Evolutionary conservation across 2,113 vertebrate species (phyloP).

Genomic region (Oncorhynchus keta): DNA sequence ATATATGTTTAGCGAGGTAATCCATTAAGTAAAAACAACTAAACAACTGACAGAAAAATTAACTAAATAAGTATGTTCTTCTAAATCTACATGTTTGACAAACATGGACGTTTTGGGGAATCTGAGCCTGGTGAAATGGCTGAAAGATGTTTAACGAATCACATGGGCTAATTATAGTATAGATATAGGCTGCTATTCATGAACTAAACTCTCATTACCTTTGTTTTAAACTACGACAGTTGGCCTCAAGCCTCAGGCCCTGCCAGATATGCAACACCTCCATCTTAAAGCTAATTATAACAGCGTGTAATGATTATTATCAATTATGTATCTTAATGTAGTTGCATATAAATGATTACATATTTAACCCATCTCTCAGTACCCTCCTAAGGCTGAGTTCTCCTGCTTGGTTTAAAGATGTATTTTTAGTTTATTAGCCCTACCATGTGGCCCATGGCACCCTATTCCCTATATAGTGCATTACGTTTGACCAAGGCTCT

Average conservation of each 20-base stretch:
- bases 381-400: conserved; percentile 10
- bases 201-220: too few species aligned
- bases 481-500: too few species aligned
- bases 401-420: conserved; percentile 43
- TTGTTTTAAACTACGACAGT: too few species aligned
- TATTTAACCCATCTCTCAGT: conserved; percentile 7
- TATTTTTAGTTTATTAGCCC: conserved; percentile 43
- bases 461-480: too few species aligned
- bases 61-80: not conserved
- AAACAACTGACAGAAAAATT: not conserved
- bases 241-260: too few species aligned
- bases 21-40: not conserved
- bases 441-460: too few species aligned
- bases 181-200: too few species aligned
- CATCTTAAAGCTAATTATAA: not conserved
- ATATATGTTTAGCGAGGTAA: not conserved
- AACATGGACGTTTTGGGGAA: not conserved
- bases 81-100: not conserved
- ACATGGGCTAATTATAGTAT: too few species aligned
- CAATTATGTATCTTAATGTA: not conserved
- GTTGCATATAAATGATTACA: not conserved
- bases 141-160: not conserved
- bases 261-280: too few species aligned
- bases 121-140: not conserved
- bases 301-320: not conserved